These are phyloP conservation scores for Phrynocephalus versicolor DNA, from an alignment of 2,113 vertebrate genomes.

Conservation along the genomic window DNA sequence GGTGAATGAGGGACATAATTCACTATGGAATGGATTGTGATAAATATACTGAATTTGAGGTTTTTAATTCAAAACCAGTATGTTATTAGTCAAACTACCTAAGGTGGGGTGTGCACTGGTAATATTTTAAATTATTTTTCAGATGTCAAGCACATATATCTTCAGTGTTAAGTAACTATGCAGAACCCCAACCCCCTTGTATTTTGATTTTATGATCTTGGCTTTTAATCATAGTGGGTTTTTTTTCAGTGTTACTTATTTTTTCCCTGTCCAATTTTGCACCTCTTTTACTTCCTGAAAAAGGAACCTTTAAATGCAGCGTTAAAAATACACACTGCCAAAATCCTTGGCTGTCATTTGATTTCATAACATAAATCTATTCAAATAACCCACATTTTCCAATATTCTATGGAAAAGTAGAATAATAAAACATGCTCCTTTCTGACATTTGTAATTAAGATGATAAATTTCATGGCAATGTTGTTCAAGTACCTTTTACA, in stretches of 20 bases:
- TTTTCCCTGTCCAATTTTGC: background rate
- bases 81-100: slow-evolving; percentile 25
- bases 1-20: slow-evolving; percentile 5
- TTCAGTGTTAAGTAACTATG: slow-evolving; percentile 7
- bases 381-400: background rate
- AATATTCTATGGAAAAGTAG: background rate
- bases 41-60: background rate
- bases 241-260: slow-evolving; percentile 24
- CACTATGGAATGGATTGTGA: background rate
- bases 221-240: slow-evolving; percentile 7
- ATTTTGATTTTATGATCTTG: slow-evolving; percentile 26
- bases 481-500: background rate
- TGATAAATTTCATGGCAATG: background rate
- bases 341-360: slow-evolving; percentile 9
- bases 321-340: background rate
- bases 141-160: background rate
- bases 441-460: background rate
- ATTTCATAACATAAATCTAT: background rate
- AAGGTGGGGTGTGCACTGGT: slow-evolving; percentile 13
- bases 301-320: background rate
- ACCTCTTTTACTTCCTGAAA: background rate
- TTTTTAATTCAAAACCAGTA: slow-evolving; percentile 32
- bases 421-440: background rate
- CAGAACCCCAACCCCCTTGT: background rate
- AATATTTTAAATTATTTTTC: slow-evolving; percentile 15